Percentiles rank a stretch among this genome's conserved stretches.
These are phyloP conservation scores for Clostera curtula DNA, from an alignment of 2,888 invertebrate species.

Conservation along the genomic window DNA sequence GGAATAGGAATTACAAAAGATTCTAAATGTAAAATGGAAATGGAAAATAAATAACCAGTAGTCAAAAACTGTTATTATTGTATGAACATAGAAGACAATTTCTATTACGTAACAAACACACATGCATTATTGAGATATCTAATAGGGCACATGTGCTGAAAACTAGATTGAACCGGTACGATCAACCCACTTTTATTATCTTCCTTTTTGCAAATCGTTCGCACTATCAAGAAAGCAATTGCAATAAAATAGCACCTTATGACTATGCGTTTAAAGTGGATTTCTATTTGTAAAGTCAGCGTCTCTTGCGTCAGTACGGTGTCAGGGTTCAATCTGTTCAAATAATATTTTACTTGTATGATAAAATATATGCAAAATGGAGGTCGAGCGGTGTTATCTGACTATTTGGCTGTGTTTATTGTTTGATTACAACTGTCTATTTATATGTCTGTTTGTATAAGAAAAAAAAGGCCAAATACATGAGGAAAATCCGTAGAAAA, in stretches of 20 bases:
- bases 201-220: conserved; percentile 57
- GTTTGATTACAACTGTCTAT: conserved; percentile 28
- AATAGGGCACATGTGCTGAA: conserved; percentile 25
- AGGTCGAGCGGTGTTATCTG: conserved; percentile 44
- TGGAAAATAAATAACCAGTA: too few relatives aligned
- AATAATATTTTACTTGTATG: conserved; percentile 51
- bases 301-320: conserved; percentile 21
- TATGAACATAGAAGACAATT: conserved; percentile 1
- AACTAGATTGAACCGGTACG: conserved; percentile 42
- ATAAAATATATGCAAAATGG: conserved; percentile 55
- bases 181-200: conserved; percentile 61
- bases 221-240: conserved; percentile 20
- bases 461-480: too few relatives aligned
- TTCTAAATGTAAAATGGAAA: too few relatives aligned
- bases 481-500: too few relatives aligned
- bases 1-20: too few relatives aligned
- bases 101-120: conserved; percentile 16
- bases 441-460: conserved; percentile 10
- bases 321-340: conserved; percentile 42
- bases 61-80: conserved; percentile 2
- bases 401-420: conserved; percentile 31
- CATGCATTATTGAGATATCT: conserved; percentile 25
- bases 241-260: conserved; percentile 15
- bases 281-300: conserved; percentile 5
- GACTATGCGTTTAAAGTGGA: background rate